These are phyloP conservation scores for Acanthosepion esculentum DNA, from an alignment of 2,888 invertebrate species.

Conservation along the genomic window DNA sequence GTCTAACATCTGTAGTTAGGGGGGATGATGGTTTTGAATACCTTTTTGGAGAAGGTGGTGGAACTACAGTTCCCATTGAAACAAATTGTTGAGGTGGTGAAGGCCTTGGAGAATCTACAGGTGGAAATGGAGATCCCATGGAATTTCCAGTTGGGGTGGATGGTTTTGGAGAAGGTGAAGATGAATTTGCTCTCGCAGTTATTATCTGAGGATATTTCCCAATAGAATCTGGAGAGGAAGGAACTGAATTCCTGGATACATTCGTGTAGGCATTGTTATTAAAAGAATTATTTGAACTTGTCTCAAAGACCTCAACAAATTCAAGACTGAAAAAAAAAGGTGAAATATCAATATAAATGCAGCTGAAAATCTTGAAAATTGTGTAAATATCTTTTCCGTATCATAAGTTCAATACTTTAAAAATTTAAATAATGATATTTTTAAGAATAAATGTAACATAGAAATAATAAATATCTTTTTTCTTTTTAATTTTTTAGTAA, in stretches of 20 bases:
- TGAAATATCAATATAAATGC: neutral
- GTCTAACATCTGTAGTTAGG: neutral
- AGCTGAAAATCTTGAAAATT: neutral
- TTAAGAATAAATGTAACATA: no score
- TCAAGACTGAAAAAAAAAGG: slow-evolving; percentile 56
- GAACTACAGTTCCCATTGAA: neutral
- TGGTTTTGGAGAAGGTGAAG: slow-evolving; percentile 42
- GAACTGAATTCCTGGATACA: neutral
- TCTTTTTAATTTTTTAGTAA: no score
- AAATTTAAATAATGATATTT: no score
- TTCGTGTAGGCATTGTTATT: neutral
- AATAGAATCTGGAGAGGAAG: neutral
- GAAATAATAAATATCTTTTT: no score
- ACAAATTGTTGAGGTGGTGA: neutral
- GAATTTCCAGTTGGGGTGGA: slow-evolving; percentile 3
- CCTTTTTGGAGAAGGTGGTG: neutral
- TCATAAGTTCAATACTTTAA: no score
- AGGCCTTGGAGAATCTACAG: neutral
- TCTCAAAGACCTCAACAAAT: slow-evolving; percentile 61
- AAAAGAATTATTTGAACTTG: neutral
- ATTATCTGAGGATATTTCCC: neutral
- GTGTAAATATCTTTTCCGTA: neutral
- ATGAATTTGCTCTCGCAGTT: neutral
- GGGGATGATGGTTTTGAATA: slow-evolving; percentile 8
- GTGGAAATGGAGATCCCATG: neutral